phyloP scores from a whole-genome alignment of 2,113 vertebrate genomes.

The Rallus limicola region DNA sequence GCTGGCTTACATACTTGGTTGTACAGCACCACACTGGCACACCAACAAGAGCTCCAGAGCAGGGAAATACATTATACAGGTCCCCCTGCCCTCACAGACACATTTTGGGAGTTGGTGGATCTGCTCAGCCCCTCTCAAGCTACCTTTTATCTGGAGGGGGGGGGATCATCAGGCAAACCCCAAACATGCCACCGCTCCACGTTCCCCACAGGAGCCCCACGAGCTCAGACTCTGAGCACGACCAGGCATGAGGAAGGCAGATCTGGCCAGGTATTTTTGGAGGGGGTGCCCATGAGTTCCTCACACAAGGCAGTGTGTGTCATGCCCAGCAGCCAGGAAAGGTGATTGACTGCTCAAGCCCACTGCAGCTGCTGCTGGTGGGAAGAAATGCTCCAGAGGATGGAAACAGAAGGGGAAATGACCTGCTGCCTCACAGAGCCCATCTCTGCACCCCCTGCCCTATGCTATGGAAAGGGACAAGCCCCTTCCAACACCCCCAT shows the following conservation, averaged over 20 bases:
- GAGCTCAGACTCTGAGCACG: neutral
- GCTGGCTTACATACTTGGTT: accelerated
- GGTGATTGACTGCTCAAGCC: neutral
- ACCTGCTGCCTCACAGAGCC: neutral
- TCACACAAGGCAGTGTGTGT: neutral
- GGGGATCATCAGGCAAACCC: neutral
- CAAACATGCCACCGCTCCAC: neutral
- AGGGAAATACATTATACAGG: no score
- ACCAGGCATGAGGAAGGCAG: neutral
- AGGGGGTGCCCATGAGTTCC: accelerated
- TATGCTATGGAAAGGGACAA: neutral
- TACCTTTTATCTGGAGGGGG: neutral
- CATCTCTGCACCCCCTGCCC: neutral
- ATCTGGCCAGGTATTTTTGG: neutral
- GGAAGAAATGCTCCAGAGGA: neutral
- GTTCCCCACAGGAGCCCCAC: accelerated
- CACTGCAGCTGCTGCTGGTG: accelerated
- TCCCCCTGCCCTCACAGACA: neutral
- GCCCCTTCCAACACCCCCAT: neutral
- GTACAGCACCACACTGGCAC: accelerated
- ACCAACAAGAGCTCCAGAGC: neutral
- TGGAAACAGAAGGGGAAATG: neutral
- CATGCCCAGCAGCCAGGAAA: neutral
- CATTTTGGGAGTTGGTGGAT: neutral
- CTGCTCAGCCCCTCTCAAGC: neutral